Evolutionary conservation across 2,113 vertebrate genomes (phyloP).

Genomic region (Pteruthius melanotis): DNA sequence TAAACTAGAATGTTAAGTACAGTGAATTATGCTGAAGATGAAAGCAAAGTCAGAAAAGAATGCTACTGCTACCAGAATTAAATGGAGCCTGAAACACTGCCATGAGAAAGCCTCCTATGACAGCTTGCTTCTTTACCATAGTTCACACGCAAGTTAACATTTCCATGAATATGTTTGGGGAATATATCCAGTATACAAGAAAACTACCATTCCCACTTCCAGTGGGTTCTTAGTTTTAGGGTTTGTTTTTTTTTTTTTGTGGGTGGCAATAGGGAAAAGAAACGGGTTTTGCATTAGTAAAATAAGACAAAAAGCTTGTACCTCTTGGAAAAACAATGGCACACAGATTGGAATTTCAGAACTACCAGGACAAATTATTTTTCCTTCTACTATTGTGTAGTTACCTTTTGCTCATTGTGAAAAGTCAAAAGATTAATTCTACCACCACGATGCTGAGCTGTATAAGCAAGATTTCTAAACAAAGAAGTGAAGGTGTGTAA

Average conservation of each 20-base stretch:
- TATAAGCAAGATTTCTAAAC: not conserved
- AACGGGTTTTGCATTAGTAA: not conserved
- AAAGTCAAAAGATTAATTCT: not conserved
- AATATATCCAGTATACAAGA: not conserved
- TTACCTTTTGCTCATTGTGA: not conserved
- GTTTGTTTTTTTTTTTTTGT: not conserved
- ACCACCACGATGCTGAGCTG: not conserved
- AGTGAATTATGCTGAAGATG: conserved; percentile 31
- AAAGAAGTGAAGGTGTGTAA: not conserved
- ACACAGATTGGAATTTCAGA: not conserved
- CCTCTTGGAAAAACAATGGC: not conserved
- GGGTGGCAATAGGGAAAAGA: not conserved
- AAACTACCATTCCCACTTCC: not conserved
- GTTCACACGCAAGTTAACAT: not conserved
- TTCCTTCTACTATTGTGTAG: not conserved
- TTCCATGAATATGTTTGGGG: not conserved
- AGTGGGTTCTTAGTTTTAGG: not conserved
- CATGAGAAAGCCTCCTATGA: not conserved
- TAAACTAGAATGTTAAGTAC: conserved; percentile 31
- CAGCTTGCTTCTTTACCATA: not conserved
- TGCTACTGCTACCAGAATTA: conserved; percentile 18
- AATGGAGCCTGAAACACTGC: conserved; percentile 10
- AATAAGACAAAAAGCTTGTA: not conserved
- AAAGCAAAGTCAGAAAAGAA: conserved; percentile 46
- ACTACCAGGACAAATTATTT: not conserved